These are phyloP conservation scores for Trichogramma evanescens DNA, from an alignment of 2,888 invertebrate genomes.

Conservation along the genomic window DNA sequence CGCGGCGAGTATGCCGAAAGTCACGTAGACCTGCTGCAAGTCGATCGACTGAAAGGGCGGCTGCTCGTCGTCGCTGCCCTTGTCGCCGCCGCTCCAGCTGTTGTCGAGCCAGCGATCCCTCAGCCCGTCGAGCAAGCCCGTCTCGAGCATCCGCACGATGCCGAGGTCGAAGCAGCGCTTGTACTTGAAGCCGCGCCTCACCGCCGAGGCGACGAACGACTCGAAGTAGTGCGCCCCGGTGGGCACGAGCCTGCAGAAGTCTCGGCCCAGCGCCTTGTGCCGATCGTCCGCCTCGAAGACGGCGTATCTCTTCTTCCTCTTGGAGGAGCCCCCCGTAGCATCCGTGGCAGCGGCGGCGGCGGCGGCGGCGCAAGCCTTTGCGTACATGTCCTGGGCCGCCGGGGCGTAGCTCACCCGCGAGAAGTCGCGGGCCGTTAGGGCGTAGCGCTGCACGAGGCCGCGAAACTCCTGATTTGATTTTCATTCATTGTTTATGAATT, in stretches of 20 bases:
- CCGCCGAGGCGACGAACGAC: conserved; percentile 19
- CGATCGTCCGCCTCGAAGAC: conserved; percentile 22
- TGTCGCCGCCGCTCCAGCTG: not conserved
- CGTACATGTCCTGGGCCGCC: not conserved
- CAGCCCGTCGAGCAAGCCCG: conserved; percentile 16
- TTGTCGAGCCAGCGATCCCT: conserved; percentile 18
- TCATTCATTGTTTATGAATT: not conserved
- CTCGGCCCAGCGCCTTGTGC: conserved; percentile 8
- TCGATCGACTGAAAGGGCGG: conserved; percentile 17
- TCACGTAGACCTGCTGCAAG: conserved; percentile 16
- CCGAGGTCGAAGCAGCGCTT: conserved; percentile 22
- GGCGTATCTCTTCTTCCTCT: conserved; percentile 7
- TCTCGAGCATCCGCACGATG: conserved; percentile 18
- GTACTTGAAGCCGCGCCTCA: conserved; percentile 14
- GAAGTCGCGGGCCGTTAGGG: not conserved
- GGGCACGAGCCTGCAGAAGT: conserved; percentile 13
- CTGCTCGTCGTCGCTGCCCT: conserved; percentile 1
- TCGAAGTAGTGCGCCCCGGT: conserved; percentile 12
- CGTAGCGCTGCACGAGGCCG: not conserved
- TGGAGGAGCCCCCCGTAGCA: conserved; percentile 8
- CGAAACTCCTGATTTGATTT: not conserved
- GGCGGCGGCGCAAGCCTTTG: not conserved
- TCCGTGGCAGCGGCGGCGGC: too few species aligned
- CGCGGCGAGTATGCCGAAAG: conserved; percentile 6
- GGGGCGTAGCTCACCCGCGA: conserved; percentile 5